A percentile compares a stretch with the other conserved stretches of the same genome.
Conservation (phyloP, 2,113 vertebrate species). For the Rhinolophus sinicus region DNA sequence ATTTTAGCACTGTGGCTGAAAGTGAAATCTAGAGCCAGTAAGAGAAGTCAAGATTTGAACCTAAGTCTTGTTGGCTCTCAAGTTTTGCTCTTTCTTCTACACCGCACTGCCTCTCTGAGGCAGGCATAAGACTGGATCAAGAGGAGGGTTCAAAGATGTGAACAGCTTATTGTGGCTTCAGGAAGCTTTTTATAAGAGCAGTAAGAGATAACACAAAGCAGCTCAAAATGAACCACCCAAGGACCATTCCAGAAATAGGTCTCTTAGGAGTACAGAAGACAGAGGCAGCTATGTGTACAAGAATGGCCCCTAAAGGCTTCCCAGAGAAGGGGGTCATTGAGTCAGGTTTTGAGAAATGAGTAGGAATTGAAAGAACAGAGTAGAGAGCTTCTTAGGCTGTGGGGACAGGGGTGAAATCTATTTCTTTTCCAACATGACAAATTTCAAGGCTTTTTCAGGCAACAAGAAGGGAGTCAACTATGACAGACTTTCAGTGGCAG, state of each 20-base stretch:
- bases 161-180: not conserved
- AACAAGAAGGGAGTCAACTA: too few relatives aligned
- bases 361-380: not conserved
- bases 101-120: not conserved
- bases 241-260: not conserved
- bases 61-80: not conserved
- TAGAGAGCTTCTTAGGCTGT: not conserved
- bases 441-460: not conserved
- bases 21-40: not conserved
- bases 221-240: not conserved
- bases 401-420: not conserved
- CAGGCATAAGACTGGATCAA: not conserved
- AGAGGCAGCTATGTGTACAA: not conserved
- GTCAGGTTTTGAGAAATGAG: not conserved
- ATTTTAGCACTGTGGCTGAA: not conserved
- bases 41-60: not conserved
- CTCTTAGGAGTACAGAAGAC: not conserved
- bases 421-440: not conserved
- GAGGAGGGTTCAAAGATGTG: not conserved
- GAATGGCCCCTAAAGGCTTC: not conserved
- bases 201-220: not conserved
- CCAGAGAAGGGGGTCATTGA: not conserved
- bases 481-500: not conserved
- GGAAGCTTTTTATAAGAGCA: not conserved
- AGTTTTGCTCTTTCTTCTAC: not conserved